These are phyloP conservation scores for Picathartes gymnocephalus DNA, from an alignment of 2,113 vertebrate genomes.

Conservation along the genomic window DNA sequence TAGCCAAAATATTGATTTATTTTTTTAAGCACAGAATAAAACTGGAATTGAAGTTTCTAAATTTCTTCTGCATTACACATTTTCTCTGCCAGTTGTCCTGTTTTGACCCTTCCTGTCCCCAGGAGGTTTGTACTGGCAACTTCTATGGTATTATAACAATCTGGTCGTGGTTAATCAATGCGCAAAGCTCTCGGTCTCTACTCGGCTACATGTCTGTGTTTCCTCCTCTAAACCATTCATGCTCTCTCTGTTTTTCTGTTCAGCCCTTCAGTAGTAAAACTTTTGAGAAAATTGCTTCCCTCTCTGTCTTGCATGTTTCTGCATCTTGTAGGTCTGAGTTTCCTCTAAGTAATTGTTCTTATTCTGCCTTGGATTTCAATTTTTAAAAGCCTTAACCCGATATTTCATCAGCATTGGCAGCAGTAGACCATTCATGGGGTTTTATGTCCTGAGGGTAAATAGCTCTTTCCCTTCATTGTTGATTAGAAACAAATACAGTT, in stretches of 20 bases:
- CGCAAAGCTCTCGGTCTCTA: accelerated
- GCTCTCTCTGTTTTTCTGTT: neutral
- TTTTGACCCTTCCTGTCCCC: neutral
- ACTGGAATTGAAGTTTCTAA: neutral
- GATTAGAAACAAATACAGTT: slow-evolving; percentile 23
- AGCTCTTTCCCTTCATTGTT: neutral
- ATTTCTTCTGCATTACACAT: neutral
- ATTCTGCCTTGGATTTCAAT: neutral
- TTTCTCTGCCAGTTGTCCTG: neutral
- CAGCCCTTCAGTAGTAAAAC: neutral
- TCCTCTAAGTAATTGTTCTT: neutral
- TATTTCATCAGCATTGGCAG: slow-evolving; percentile 1
- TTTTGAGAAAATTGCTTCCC: neutral
- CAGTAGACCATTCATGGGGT: neutral
- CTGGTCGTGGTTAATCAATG: neutral
- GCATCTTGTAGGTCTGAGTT: neutral
- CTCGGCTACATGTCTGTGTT: neutral
- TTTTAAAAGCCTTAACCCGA: neutral
- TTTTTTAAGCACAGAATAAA: neutral
- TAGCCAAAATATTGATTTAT: neutral
- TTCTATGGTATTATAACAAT: neutral
- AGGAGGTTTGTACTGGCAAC: neutral
- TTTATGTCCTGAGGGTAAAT: neutral
- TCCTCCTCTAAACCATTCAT: neutral
- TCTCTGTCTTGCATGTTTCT: neutral